Percentiles rank a stretch among this genome's conserved stretches.
phyloP scores from a whole-genome alignment of 1,140 invertebrate species.

The Maconellicoccus hirsutus region DNA sequence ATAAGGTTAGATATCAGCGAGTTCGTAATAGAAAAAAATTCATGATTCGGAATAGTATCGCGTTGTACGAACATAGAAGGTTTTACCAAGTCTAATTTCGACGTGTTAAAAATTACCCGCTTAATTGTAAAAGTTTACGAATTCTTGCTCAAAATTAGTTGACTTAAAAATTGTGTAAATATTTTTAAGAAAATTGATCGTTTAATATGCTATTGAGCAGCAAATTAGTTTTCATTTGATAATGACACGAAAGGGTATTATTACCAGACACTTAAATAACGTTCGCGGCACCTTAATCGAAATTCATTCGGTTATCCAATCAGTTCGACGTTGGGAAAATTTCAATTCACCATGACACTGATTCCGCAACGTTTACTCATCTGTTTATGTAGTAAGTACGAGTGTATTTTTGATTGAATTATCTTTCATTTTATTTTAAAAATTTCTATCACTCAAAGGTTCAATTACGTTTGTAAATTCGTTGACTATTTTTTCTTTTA shows the following conservation, averaged over 20 bases:
- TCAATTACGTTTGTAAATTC: no score
- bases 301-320: neutral
- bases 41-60: neutral
- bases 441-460: no score
- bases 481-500: no score
- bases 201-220: neutral
- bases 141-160: no score
- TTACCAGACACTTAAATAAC: neutral
- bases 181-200: neutral
- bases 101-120: no score
- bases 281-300: neutral
- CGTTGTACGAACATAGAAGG: no score
- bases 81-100: no score
- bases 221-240: neutral
- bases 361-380: neutral
- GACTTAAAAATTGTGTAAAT: no score
- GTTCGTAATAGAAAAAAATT: no score
- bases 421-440: no score
- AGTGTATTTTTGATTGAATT: neutral
- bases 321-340: neutral
- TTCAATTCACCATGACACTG: neutral
- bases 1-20: no score
- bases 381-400: slow-evolving; percentile 4
- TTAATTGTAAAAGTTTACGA: no score
- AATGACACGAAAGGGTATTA: neutral